Base-by-base conservation (phyloP, 2,113 vertebrate genomes). In the Aix galericulata region DNA sequence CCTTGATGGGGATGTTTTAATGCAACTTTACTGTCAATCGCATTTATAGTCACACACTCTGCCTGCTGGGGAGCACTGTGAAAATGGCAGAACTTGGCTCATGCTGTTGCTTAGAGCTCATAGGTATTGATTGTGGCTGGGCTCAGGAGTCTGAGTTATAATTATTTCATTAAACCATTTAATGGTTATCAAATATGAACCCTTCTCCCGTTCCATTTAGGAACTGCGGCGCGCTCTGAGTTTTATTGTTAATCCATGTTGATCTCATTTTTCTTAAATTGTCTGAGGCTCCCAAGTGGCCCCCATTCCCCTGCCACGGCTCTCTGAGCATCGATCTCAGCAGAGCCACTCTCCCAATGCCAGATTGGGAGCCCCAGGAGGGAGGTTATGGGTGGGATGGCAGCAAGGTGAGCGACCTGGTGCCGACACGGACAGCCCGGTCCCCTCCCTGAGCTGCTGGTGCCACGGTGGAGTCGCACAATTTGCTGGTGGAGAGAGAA, bases 1-100 rank as follows among this genome's bases (percentile, higher is more conserved):
- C 98, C 97, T 98, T 93, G 98, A 97, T 98, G 98, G 98, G 97
- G 97, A 97, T 91, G 98, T 97, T 98, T 99, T 99, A 99, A 99
- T 99, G 99, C 98, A 98, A 95, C 98, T 98, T 98, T 90, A 76
- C 82, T 59, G 96, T 96, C 97, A 94, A 97, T 98, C 95, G 89
- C 98, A 97, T 98, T 97, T 97, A 77, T 81, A 95, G 98, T n/a
- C 44, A 25, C 50, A 31, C 48, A 5, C 95, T 94, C 96, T 84
- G 93, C 97, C 97, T 64, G 97, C 97, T 95, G 98, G 22, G 93
- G 90, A 96, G 95, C 97, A n/a, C 97, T 93, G 96, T 77, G 94
- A 97, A 95, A 95, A 96, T 73, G 74, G 94, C 88, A 94, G 96
- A 74, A 9, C 53, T 66, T 3, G 66, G 89, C 7, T 84, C 89